These are phyloP conservation scores for Brachyistius frenatus DNA, from an alignment of 2,113 vertebrate species.

Conservation along the genomic window DNA sequence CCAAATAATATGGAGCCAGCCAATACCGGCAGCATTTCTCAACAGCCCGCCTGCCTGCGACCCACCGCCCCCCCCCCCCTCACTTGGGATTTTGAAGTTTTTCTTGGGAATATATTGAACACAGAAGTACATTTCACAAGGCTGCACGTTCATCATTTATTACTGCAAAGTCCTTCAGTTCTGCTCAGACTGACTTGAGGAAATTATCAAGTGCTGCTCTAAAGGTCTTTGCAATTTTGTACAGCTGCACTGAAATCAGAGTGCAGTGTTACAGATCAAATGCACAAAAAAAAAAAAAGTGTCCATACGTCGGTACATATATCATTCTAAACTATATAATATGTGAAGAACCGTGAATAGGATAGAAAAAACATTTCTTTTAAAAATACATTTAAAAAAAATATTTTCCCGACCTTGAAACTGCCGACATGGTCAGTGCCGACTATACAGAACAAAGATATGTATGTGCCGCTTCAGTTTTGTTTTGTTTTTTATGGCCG, in stretches of 20 bases:
- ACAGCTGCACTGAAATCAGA: background rate
- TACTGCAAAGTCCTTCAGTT: conserved; percentile 31
- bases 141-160: conserved; percentile 49
- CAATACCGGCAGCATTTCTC: conserved; percentile 42
- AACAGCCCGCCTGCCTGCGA: conserved; percentile 39
- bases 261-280: background rate
- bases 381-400: too few relatives aligned
- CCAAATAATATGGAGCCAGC: conserved; percentile 70
- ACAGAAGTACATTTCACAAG: conserved; percentile 29
- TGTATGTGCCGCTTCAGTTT: too few relatives aligned
- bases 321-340: background rate
- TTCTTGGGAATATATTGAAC: conserved; percentile 50
- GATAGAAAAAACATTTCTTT: too few relatives aligned
- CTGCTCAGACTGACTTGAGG: conserved; percentile 5
- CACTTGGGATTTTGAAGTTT: conserved; percentile 51
- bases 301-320: background rate
- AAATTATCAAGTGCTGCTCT: conserved; percentile 25
- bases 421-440: too few relatives aligned
- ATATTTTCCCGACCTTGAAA: too few relatives aligned
- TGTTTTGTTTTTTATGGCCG: background rate
- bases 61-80: conserved; percentile 29
- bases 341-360: background rate
- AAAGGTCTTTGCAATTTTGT: background rate
- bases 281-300: background rate
- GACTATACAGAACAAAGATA: too few relatives aligned